Percentiles rank a stretch among this genome's conserved stretches.
phyloP scores from a whole-genome alignment of 2,797 vertebrate species.

The Paratrypauchen microcephalus region DNA sequence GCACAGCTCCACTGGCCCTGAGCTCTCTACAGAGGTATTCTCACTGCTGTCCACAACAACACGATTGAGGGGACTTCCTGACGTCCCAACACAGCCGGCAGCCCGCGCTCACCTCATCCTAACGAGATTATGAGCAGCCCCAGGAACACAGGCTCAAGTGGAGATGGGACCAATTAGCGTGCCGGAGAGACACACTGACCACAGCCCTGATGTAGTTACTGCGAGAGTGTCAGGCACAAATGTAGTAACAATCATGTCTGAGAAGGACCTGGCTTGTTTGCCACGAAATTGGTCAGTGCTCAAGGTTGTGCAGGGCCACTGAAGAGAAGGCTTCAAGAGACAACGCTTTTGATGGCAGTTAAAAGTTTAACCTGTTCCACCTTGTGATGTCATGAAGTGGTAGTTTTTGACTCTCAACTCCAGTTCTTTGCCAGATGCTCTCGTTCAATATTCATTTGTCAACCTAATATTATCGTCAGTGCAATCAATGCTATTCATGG shows the following conservation, averaged over 20 bases:
- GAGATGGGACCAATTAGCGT: conserved; percentile 79
- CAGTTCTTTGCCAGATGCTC: not conserved
- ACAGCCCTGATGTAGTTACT: conserved; percentile 61
- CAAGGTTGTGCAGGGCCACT: conserved; percentile 44
- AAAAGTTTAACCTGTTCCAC: conserved; percentile 21
- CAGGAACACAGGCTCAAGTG: conserved; percentile 72
- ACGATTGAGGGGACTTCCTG: conserved; percentile 38
- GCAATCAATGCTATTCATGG: too few species aligned
- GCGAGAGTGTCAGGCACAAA: conserved; percentile 48
- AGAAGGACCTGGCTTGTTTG: conserved; percentile 45
- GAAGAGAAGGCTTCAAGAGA: conserved; percentile 32
- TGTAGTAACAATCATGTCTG: conserved; percentile 47
- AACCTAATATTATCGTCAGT: not conserved
- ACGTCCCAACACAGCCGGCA: conserved; percentile 27
- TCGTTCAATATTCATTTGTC: not conserved
- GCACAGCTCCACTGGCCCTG: conserved; percentile 33
- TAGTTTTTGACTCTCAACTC: not conserved
- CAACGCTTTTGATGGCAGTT: conserved; percentile 20
- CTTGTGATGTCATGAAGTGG: too few species aligned
- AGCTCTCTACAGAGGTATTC: conserved; percentile 40
- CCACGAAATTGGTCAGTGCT: conserved; percentile 44
- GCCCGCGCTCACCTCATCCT: conserved; percentile 47
- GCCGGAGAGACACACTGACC: conserved; percentile 67
- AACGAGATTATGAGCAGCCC: conserved; percentile 76
- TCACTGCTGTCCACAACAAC: conserved; percentile 41